Percentiles rank a stretch among this genome's conserved stretches.
Conservation (phyloP, 2,888 invertebrate genomes). For the Tenthredo notha region DNA sequence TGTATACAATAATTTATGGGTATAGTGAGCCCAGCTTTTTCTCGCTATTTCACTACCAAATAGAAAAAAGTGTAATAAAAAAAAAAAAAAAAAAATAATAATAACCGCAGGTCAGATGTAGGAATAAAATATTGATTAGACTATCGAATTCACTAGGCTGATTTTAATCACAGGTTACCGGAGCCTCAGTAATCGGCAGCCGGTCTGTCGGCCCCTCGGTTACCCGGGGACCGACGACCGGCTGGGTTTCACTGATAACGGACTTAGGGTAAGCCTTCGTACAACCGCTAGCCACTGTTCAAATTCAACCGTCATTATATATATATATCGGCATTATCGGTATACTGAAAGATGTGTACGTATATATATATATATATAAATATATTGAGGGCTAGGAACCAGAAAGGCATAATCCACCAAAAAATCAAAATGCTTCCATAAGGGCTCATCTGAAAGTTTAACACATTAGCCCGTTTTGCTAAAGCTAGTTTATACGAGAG, state of each 20-base stretch:
- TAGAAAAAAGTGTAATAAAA: background rate
- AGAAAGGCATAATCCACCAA: no score
- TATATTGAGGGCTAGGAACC: background rate
- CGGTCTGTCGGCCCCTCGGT: constrained; percentile 59
- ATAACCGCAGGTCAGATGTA: background rate
- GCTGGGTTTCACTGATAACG: constrained; percentile 73
- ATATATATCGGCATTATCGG: background rate
- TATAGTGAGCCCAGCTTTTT: background rate
- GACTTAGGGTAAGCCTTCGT: constrained; percentile 67
- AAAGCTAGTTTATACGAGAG: no score
- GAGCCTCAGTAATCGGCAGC: constrained; percentile 69
- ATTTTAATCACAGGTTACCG: constrained; percentile 69
- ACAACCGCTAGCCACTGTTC: constrained; percentile 57
- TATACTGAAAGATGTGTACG: background rate
- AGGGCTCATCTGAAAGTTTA: no score
- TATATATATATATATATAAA: background rate
- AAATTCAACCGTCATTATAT: constrained; percentile 61
- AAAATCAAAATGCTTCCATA: no score
- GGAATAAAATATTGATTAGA: constrained; percentile 13
- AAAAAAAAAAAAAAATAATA: background rate
- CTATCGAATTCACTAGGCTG: constrained; percentile 55
- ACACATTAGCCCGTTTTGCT: no score
- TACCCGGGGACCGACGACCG: constrained; percentile 61
- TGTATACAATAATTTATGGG: background rate
- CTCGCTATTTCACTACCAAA: background rate